Evolutionary conservation across 2,888 invertebrate genomes (phyloP).

Genomic region (Drosophila dives): DNA sequence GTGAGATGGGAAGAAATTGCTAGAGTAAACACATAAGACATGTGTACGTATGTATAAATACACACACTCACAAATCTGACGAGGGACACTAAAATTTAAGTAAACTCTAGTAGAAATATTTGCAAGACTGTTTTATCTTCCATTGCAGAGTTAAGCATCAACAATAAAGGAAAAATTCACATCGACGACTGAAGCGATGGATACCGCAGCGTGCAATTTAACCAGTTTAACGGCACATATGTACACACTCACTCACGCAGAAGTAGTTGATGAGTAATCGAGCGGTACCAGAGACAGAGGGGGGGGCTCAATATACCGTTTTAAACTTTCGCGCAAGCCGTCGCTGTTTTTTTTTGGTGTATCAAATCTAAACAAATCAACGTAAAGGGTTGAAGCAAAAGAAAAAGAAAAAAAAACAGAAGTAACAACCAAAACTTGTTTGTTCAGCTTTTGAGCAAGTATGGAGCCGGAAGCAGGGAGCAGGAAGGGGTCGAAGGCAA

Average conservation of each 20-base stretch:
- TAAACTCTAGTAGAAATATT: constrained; percentile 23
- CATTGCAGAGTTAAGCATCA: constrained; percentile 29
- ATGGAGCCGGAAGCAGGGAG: neutral
- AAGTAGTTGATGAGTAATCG: constrained; percentile 26
- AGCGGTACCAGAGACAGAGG: constrained; percentile 15
- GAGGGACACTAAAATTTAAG: constrained; percentile 14
- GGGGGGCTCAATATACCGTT: constrained; percentile 51
- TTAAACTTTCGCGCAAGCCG: constrained; percentile 70
- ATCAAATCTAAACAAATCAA: constrained; percentile 63
- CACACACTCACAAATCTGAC: neutral
- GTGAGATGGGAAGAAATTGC: constrained; percentile 10
- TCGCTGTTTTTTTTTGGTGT: constrained; percentile 26
- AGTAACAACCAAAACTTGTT: constrained; percentile 58
- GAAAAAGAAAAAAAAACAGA: constrained; percentile 17
- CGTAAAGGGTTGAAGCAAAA: constrained; percentile 37
- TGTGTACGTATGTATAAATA: neutral
- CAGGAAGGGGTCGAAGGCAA: constrained; percentile 27
- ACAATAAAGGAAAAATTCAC: constrained; percentile 1
- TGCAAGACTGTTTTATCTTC: constrained; percentile 35
- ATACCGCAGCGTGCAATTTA: constrained; percentile 61
- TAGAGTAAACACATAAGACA: constrained; percentile 29
- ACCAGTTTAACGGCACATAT: constrained; percentile 68
- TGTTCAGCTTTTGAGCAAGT: constrained; percentile 41
- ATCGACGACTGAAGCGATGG: constrained; percentile 28
- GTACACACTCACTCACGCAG: constrained; percentile 15